phyloP scores from a whole-genome alignment of 2,797 vertebrate species.

The Sebastes nivosus region DNA sequence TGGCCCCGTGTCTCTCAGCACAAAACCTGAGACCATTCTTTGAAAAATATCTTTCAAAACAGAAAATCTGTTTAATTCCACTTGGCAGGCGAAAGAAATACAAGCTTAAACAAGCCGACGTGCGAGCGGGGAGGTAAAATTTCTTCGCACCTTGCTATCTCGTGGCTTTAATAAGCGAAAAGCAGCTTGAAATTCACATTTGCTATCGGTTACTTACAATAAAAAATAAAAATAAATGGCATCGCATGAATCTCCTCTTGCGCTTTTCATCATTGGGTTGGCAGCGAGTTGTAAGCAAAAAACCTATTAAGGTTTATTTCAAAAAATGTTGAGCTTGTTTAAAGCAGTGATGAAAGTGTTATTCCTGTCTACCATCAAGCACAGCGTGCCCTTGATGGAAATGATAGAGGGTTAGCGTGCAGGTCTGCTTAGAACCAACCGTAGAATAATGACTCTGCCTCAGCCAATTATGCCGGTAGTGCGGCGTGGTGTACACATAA shows the following conservation, averaged over 20 bases:
- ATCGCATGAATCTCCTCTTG: constrained; percentile 37
- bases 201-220: constrained; percentile 15
- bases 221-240: constrained; percentile 53
- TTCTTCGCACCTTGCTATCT: constrained; percentile 46
- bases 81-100: constrained; percentile 48
- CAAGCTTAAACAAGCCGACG: constrained; percentile 39
- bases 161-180: constrained; percentile 40
- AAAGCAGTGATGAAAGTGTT: constrained; percentile 54
- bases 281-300: constrained; percentile 37
- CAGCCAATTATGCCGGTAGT: constrained; percentile 40
- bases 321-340: constrained; percentile 40
- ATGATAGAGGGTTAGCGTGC: constrained; percentile 44
- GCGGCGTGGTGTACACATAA: neutral
- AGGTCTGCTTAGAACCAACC: constrained; percentile 37
- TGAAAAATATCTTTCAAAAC: constrained; percentile 55
- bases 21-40: constrained; percentile 45
- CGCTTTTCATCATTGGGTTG: constrained; percentile 65
- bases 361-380: constrained; percentile 57
- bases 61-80: constrained; percentile 38
- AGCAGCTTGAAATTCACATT: constrained; percentile 54
- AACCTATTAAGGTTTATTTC: constrained; percentile 33
- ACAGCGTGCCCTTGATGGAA: constrained; percentile 41
- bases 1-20: constrained; percentile 14
- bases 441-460: constrained; percentile 47
- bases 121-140: constrained; percentile 33